Evolutionary conservation across 2,888 invertebrate genomes (phyloP), one percentile per base, ranked within the genome.

Genomic region (Scaptomyza cyrtandrae): DNA sequence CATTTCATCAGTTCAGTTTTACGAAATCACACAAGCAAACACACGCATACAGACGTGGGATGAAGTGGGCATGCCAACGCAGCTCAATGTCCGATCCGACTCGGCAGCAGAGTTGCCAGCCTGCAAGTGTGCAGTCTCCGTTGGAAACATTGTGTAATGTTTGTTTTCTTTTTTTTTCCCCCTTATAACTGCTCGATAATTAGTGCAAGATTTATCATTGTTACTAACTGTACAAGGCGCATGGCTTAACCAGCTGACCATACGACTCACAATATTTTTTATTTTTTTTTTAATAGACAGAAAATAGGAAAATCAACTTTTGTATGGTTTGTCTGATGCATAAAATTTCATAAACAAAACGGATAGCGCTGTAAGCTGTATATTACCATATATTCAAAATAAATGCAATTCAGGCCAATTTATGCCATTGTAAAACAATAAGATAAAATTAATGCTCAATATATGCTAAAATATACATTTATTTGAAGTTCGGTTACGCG

Each of bases 61-160:
- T 64, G 41, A 62, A 64, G 63, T 58, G 65, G 75, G 29, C 66
- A 66, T 75, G 72, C 77, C 77, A 75, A 77, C 77, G 60, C 50
- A 75, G 73, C 71, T 75, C 67, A 76, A 75, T 72, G 77, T 75
- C 76, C 62, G 77, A 72, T 70, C 66, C 66, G 77, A 55, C 41
- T 37, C 37, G 19, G 19, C 11, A 62, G 55, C 62, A 66, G 62
- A 48, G 78, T 72, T 76, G 75, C 77, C 78, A 72, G 71, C 44
- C 62, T 61, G 60, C 59, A 63, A 64, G 37, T 67, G 71, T 72
- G 71, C 71, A 76, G 39, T 56, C 56, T 49, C 45, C 41, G n/a
- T 48, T 61, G 19, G 19, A 59, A 60, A 64, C 53, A 75, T 72
- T 72, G 75, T 72, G 77, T 75, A 68, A 72, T 77, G 73, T 68